Conservation (phyloP, 1,140 invertebrate genomes). For the Aphelinus certus region DNA sequence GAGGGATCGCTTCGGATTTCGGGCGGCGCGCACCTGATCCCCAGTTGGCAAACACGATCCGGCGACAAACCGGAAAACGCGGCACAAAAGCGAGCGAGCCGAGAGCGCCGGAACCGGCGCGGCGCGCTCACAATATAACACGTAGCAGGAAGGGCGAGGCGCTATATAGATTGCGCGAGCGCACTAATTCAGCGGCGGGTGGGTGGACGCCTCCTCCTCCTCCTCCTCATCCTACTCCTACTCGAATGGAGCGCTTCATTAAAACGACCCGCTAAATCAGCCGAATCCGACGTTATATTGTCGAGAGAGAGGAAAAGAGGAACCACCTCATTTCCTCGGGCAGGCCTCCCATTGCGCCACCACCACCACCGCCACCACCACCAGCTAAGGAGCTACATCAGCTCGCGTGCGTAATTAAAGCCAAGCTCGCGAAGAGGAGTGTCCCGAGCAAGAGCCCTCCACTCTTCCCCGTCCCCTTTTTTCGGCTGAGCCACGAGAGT, state of each 20-base stretch:
- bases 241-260: slow-evolving; percentile 28
- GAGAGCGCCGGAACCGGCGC: not conserved
- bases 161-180: not conserved
- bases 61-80: not conserved
- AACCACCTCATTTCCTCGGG: not conserved
- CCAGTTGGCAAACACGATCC: too few species aligned
- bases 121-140: not conserved
- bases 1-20: too few species aligned
- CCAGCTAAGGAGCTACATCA: not conserved
- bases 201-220: not conserved
- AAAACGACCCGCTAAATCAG: slow-evolving; percentile 30
- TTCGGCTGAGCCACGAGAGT: too few species aligned
- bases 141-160: not conserved
- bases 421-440: not conserved
- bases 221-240: not conserved
- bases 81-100: not conserved
- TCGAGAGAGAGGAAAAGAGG: not conserved
- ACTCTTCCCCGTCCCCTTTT: too few species aligned
- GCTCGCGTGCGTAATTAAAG: not conserved
- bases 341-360: not conserved
- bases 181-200: slow-evolving; percentile 6
- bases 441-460: not conserved
- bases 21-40: too few species aligned
- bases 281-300: slow-evolving; percentile 16
- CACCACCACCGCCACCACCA: not conserved